phyloP scores from a whole-genome alignment of 2,888 invertebrate genomes.

The Therioaphis trifolii region DNA sequence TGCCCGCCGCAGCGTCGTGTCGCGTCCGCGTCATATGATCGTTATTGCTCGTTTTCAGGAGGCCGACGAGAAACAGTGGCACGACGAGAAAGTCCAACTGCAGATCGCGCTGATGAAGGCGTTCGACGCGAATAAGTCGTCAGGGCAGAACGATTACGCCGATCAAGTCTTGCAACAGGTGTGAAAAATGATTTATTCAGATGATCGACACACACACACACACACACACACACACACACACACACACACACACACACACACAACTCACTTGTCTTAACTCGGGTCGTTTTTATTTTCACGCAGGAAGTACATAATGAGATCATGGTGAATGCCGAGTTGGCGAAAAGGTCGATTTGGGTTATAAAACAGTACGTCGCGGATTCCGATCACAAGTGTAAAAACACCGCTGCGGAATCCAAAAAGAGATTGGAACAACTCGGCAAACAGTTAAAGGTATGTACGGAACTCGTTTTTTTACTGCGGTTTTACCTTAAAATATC shows the following conservation, averaged over 20 bases:
- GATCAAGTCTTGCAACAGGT: conserved; percentile 44
- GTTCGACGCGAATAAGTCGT: conserved; percentile 7
- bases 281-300: no score
- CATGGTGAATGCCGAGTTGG: conserved; percentile 79
- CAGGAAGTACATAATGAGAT: conserved; percentile 85
- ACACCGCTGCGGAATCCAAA: conserved; percentile 73
- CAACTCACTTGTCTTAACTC: no score
- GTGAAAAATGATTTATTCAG: neutral
- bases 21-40: neutral
- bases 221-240: no score
- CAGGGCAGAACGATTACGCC: neutral
- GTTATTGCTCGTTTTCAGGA: conserved; percentile 2
- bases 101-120: conserved; percentile 39
- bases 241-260: no score
- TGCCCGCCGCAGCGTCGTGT: no score
- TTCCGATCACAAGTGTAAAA: conserved; percentile 25
- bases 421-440: conserved; percentile 78
- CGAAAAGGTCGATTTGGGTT: conserved; percentile 84
- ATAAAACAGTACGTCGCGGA: conserved; percentile 66
- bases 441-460: conserved; percentile 76
- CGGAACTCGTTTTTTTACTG: neutral
- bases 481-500: no score
- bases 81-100: conserved; percentile 41
- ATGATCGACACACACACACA: no score
- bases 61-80: conserved; percentile 30